A percentile compares a stretch with the other conserved stretches of the same genome.
Conservation (phyloP, 2,113 vertebrate genomes). For the Myotis lucifugus region DNA sequence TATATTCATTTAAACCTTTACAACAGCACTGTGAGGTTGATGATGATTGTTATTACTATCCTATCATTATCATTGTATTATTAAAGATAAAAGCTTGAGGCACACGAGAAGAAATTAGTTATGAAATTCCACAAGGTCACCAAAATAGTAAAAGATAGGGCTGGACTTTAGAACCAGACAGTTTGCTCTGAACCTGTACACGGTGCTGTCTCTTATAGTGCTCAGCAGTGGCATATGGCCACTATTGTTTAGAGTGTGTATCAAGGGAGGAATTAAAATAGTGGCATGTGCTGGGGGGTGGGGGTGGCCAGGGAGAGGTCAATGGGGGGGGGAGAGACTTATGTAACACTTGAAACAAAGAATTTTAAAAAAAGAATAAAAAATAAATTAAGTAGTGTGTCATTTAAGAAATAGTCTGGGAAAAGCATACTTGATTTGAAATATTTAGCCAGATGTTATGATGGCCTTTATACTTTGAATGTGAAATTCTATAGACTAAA, state of each 20-base stretch:
- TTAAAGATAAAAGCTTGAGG: not conserved
- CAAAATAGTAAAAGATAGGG: not conserved
- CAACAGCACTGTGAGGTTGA: not conserved
- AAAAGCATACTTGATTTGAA: not conserved
- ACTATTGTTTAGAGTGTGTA: not conserved
- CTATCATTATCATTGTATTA: not conserved
- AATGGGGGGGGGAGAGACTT: too few species aligned
- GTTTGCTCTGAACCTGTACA: not conserved
- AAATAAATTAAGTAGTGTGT: not conserved
- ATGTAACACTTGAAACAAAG: too few species aligned
- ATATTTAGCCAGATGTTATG: conserved; percentile 6
- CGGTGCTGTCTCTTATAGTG: not conserved
- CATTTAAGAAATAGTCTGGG: not conserved
- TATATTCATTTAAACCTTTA: not conserved
- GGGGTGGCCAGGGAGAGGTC: too few species aligned
- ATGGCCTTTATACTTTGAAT: not conserved
- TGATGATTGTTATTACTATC: not conserved
- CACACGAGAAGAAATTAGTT: not conserved
- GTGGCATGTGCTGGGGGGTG: not conserved
- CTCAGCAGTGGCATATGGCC: too few species aligned
- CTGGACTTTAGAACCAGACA: not conserved
- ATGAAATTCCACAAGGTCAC: not conserved
- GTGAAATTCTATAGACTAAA: not conserved
- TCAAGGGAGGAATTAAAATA: not conserved
- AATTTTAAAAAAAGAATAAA: too few species aligned